Evolutionary conservation across 1,140 invertebrate genomes (phyloP).

Genomic region (Papilio polytes): DNA sequence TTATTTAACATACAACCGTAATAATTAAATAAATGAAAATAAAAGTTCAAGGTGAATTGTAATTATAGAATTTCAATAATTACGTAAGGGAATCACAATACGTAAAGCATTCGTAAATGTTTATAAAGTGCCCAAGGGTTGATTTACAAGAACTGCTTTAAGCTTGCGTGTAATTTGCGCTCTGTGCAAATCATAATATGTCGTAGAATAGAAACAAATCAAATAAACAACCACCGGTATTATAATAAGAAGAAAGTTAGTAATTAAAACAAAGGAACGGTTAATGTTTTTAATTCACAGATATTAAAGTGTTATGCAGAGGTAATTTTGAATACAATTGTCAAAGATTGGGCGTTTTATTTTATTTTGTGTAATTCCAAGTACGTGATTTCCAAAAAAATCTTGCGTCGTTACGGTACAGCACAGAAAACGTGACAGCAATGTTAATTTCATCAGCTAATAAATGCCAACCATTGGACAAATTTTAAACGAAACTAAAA

Average conservation of each 20-base stretch:
- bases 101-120: background rate
- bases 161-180: background rate
- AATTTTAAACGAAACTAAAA: conserved; percentile 12
- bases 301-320: no score
- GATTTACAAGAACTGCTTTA: background rate
- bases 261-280: background rate
- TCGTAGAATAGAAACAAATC: background rate
- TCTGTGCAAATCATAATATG: background rate
- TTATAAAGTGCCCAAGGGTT: background rate
- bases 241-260: background rate
- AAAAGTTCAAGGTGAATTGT: conserved; percentile 12
- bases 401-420: background rate
- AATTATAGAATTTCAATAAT: background rate
- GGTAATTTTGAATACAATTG: background rate
- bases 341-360: background rate
- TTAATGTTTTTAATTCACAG: no score
- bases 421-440: background rate
- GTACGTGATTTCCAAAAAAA: background rate
- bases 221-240: no score
- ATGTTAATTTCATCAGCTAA: conserved; percentile 1
- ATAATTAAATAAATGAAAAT: no score
- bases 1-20: no score
- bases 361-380: background rate
- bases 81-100: background rate
- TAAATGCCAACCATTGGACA: background rate